Evolutionary conservation across 1,140 invertebrate species (phyloP).

Genomic region (Bombus picipes): DNA sequence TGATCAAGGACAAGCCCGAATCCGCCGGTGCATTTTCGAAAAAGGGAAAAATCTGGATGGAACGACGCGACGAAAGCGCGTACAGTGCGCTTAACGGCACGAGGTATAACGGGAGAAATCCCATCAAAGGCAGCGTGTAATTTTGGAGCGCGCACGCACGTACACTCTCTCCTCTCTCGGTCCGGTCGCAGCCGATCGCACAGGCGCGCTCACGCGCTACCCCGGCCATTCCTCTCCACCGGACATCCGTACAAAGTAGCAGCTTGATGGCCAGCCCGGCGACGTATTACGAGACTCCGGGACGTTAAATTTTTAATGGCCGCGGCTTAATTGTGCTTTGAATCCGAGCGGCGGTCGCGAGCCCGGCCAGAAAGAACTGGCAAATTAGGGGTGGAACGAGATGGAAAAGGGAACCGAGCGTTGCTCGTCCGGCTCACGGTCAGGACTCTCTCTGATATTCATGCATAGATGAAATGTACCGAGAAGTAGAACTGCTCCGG

Average conservation of each 20-base stretch:
- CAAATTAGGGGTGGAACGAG: constrained; percentile 40
- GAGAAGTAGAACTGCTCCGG: constrained; percentile 45
- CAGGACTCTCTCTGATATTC: constrained; percentile 62
- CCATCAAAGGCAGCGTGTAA: constrained; percentile 58
- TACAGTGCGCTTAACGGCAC: constrained; percentile 26
- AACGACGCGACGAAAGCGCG: constrained; percentile 12
- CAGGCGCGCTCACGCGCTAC: neutral
- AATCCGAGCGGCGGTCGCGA: constrained; percentile 62
- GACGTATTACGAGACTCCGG: constrained; percentile 62
- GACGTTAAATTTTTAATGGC: constrained; percentile 73
- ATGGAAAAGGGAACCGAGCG: neutral
- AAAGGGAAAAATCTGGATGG: constrained; percentile 20
- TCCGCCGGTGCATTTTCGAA: neutral
- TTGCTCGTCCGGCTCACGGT: neutral
- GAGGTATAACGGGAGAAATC: constrained; percentile 43
- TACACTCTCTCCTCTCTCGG: neutral
- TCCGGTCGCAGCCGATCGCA: neutral
- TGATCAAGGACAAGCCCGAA: neutral
- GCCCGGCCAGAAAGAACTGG: constrained; percentile 44
- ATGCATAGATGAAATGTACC: constrained; percentile 72
- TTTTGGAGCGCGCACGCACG: constrained; percentile 24
- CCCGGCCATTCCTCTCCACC: neutral
- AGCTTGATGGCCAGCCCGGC: constrained; percentile 41
- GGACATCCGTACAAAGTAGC: constrained; percentile 53
- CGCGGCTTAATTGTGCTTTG: constrained; percentile 73